Conservation (phyloP, 2,888 invertebrate genomes). For the Podotricha telesiphe region DNA sequence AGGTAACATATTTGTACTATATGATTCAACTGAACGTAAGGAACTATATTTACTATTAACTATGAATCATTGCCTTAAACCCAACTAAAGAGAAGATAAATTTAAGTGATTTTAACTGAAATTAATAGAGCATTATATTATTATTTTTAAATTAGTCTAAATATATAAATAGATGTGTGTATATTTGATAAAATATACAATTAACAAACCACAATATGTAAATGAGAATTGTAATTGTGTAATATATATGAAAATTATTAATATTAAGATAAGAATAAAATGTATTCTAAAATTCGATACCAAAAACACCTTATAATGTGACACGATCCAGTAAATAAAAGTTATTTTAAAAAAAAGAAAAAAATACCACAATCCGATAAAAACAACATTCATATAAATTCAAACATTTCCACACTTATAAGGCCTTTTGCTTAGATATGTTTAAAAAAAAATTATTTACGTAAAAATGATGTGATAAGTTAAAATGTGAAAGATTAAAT, state of each 20-base stretch:
- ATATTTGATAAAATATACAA: background rate
- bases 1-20: constrained; percentile 31
- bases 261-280: background rate
- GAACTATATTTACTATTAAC: constrained; percentile 20
- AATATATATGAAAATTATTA: background rate
- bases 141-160: background rate
- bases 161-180: background rate
- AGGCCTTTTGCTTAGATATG: background rate
- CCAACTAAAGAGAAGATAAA: no score
- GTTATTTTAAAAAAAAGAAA: background rate
- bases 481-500: background rate
- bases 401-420: background rate
- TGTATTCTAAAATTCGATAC: background rate
- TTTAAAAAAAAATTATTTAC: background rate
- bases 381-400: background rate
- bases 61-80: constrained; percentile 33
- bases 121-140: background rate
- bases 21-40: constrained; percentile 29
- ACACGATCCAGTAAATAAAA: no score
- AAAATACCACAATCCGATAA: background rate
- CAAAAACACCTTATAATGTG: background rate
- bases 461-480: no score
- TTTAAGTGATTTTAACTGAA: background rate
- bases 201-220: background rate
- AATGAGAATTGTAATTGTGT: background rate